A percentile compares a stretch with the other conserved stretches of the same genome.
Conservation (phyloP, 23 tunicate species). For the Ciona savignyi region DNA sequence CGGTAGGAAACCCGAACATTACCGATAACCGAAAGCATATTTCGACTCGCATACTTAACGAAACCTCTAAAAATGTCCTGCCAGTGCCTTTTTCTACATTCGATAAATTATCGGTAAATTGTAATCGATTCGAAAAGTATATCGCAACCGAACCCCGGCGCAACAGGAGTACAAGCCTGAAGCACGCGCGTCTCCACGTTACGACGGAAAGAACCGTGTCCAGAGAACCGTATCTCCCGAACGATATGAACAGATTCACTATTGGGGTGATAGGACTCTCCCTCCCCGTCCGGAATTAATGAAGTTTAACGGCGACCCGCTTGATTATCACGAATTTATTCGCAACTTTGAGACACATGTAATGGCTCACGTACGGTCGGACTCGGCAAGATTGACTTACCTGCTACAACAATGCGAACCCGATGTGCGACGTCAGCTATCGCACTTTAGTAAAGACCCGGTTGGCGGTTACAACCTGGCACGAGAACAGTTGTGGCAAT, state of each 20-base stretch:
- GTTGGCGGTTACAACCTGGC: background rate
- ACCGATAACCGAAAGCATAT: too few species aligned
- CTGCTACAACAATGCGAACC: conserved; percentile 3
- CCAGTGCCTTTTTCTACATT: too few species aligned
- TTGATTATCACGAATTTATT: conserved; percentile 5
- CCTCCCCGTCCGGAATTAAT: conserved; percentile 6
- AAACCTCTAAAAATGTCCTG: too few species aligned
- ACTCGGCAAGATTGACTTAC: background rate
- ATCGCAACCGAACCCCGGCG: too few species aligned
- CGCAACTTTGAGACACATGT: background rate
- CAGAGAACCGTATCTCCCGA: too few species aligned
- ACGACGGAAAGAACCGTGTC: too few species aligned
- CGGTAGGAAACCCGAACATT: too few species aligned
- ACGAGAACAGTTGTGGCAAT: background rate
- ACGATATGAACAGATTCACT: background rate
- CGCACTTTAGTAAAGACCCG: conserved; percentile 3
- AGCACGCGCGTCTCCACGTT: too few species aligned
- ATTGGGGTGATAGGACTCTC: background rate
- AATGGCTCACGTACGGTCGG: background rate
- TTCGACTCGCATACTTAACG: too few species aligned
- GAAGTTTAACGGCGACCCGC: conserved; percentile 4
- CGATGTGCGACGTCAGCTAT: background rate
- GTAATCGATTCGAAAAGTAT: too few species aligned
- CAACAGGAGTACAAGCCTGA: too few species aligned
- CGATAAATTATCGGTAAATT: too few species aligned